These are phyloP conservation scores for Tupaia tana DNA, from an alignment of 2,113 vertebrate species.

Conservation along the genomic window DNA sequence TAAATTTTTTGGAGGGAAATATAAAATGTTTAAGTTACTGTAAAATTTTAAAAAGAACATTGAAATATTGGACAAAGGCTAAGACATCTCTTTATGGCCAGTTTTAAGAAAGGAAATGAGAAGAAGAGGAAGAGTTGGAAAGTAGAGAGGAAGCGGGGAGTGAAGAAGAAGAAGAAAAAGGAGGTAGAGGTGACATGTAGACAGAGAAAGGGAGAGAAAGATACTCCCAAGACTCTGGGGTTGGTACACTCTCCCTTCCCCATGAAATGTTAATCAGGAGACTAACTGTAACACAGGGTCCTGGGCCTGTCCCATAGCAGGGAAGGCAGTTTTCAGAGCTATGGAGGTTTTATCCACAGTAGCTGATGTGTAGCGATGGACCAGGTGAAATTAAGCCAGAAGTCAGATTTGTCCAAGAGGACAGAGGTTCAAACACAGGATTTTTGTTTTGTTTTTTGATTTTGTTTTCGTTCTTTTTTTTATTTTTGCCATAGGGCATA, in stretches of 20 bases:
- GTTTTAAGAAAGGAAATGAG: slow-evolving; percentile 9
- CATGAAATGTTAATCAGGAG: not conserved
- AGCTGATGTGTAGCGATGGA: not conserved
- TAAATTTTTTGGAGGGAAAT: slow-evolving; percentile 25
- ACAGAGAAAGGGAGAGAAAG: not conserved
- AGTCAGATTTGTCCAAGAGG: not conserved
- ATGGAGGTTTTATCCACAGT: not conserved
- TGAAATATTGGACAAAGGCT: not conserved
- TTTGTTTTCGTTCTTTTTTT: too few species aligned
- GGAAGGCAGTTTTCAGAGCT: not conserved
- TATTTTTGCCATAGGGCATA: too few species aligned
- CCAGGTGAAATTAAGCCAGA: not conserved
- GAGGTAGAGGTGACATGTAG: not conserved
- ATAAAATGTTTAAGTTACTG: not conserved
- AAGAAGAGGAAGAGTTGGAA: not conserved
- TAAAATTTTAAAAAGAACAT: slow-evolving; percentile 18
- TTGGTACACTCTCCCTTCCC: not conserved
- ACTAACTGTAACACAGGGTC: not conserved
- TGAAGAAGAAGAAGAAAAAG: not conserved
- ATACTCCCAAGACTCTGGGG: not conserved
- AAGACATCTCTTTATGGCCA: not conserved
- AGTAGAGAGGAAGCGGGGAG: not conserved
- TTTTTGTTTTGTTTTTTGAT: too few species aligned
- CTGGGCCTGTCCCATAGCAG: not conserved
- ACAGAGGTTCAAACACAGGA: not conserved